Conservation (phyloP, 2,888 invertebrate species). For the Pandemis cinnamomeana region DNA sequence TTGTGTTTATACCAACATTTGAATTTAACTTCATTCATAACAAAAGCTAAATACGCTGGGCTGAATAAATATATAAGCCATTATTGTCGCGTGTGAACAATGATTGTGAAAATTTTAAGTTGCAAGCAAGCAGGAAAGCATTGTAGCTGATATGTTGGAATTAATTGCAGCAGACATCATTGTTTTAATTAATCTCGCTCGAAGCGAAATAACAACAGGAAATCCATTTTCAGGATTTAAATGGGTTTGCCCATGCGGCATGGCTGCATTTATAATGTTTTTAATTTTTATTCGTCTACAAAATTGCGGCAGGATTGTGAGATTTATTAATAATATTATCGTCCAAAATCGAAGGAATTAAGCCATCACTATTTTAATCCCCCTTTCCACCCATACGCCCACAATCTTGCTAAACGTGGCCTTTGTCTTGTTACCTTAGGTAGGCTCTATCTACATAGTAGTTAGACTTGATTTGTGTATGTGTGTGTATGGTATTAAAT, state of each 20-base stretch:
- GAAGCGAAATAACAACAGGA: conserved; percentile 62
- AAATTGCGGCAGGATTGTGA: background rate
- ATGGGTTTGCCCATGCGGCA: conserved; percentile 59
- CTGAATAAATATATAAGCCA: conserved; percentile 10
- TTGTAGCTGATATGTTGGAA: conserved; percentile 30
- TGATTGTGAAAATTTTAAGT: background rate
- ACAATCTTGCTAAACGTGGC: too few species aligned
- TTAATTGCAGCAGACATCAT: conserved; percentile 51
- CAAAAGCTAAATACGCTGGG: conserved; percentile 43
- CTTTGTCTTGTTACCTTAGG: too few species aligned
- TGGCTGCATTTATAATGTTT: conserved; percentile 49
- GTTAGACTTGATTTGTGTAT: too few species aligned
- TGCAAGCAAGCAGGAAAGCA: background rate
- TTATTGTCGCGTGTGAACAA: background rate
- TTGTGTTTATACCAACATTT: conserved; percentile 56
- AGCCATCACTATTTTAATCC: too few species aligned
- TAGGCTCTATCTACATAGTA: too few species aligned
- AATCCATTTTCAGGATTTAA: conserved; percentile 74
- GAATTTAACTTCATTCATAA: conserved; percentile 52
- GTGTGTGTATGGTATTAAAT: too few species aligned
- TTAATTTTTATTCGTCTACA: conserved; percentile 41
- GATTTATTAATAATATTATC: background rate
- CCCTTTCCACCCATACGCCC: too few species aligned
- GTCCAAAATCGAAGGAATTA: too few species aligned
- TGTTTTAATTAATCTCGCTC: conserved; percentile 66